A percentile compares a stretch with the other conserved stretches of the same genome.
Conservation (phyloP, 2,113 vertebrate species). For the Strigops habroptila region DNA sequence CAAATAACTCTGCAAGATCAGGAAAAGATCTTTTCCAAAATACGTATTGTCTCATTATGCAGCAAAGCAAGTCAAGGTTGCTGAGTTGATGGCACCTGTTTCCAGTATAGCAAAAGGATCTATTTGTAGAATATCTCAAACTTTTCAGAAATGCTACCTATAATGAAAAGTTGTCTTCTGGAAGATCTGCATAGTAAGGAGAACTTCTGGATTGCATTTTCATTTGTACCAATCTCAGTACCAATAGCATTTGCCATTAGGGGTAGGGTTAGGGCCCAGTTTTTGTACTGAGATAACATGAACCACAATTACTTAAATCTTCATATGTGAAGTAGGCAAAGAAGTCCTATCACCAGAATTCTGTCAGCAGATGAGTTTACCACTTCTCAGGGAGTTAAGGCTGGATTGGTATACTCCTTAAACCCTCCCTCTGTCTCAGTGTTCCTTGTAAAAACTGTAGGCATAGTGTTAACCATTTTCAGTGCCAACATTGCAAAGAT, state of each 20-base stretch:
- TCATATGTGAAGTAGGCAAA: background rate
- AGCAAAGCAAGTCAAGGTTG: background rate
- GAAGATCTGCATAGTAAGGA: background rate
- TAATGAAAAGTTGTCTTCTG: background rate
- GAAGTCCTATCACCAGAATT: background rate
- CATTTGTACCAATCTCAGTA: background rate
- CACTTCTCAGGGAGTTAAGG: background rate
- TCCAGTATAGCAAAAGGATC: background rate
- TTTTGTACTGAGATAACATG: background rate
- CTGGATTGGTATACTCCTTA: background rate
- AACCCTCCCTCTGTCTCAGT: background rate
- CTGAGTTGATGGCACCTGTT: background rate
- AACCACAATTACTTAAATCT: background rate
- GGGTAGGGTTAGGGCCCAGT: background rate
- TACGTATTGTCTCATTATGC: background rate
- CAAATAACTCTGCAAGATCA: background rate
- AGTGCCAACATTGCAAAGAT: background rate
- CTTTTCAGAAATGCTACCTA: background rate
- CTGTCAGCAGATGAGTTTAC: background rate
- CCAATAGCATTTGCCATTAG: background rate
- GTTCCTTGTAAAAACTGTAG: background rate
- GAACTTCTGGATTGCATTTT: background rate
- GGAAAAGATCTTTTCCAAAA: background rate
- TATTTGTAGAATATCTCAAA: background rate
- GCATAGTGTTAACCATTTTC: background rate